phyloP scores from a whole-genome alignment of 2,797 vertebrate species.

The Spatula clypeata region DNA sequence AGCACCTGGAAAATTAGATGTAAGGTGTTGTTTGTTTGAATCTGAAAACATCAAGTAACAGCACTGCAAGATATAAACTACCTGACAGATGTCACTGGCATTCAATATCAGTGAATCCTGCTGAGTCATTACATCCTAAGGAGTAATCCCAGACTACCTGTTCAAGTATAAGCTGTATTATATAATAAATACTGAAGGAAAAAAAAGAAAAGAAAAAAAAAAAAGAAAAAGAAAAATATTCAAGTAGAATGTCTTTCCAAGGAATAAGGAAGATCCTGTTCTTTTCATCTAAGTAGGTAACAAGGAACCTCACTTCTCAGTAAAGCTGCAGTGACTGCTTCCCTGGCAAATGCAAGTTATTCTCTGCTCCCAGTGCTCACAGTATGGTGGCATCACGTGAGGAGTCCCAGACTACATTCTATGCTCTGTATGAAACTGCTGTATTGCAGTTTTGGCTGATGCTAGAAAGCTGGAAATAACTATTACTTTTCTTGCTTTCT shows the following conservation, averaged over 20 bases:
- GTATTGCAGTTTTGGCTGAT: not conserved
- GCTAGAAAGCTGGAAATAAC: not conserved
- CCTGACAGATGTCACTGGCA: not conserved
- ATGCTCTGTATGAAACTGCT: not conserved
- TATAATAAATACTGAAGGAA: not conserved
- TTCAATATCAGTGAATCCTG: not conserved
- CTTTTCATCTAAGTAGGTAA: not conserved
- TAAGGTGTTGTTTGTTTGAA: not conserved
- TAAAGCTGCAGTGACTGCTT: not conserved
- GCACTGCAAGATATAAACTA: not conserved
- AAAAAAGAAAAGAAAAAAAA: not conserved
- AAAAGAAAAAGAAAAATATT: not conserved
- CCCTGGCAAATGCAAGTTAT: not conserved
- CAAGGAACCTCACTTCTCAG: not conserved
- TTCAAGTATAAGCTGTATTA: not conserved
- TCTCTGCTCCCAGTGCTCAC: not conserved
- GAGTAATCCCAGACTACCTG: not conserved
- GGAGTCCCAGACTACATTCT: not conserved
- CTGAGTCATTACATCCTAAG: not conserved
- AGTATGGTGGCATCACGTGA: rapidly evolving
- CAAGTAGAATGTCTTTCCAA: not conserved
- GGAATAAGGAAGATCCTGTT: not conserved
- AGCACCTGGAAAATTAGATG: not conserved
- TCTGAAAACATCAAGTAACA: not conserved
- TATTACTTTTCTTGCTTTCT: not conserved